phyloP scores from a whole-genome alignment of 2,888 invertebrate species.

The Polydesmus complanatus region DNA sequence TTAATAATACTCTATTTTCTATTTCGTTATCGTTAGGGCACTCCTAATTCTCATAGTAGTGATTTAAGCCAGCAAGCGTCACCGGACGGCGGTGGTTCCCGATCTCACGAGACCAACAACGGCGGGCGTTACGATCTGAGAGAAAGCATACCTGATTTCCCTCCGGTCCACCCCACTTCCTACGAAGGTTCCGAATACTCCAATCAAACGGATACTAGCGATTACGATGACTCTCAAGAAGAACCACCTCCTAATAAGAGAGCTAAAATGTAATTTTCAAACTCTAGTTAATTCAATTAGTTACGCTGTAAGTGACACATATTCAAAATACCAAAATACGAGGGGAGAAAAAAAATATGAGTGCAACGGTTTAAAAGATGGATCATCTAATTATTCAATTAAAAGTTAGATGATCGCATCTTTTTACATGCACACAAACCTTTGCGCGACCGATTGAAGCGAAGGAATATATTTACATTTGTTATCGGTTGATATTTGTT shows the following conservation, averaged over 20 bases:
- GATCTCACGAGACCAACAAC: constrained; percentile 10
- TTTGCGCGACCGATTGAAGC: background rate
- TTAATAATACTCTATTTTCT: too few species aligned
- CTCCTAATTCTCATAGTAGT: constrained; percentile 17
- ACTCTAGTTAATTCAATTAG: too few species aligned
- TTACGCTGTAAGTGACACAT: too few species aligned
- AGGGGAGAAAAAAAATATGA: background rate
- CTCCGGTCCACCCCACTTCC: constrained; percentile 22
- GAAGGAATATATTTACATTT: background rate
- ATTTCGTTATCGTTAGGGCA: constrained; percentile 4
- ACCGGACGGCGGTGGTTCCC: constrained; percentile 17
- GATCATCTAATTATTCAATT: background rate
- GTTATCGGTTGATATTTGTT: background rate
- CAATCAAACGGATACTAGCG: constrained; percentile 18
- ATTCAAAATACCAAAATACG: too few species aligned
- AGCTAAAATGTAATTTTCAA: constrained; percentile 16
- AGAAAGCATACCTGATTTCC: constrained; percentile 24
- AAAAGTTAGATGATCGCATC: background rate
- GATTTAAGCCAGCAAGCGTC: constrained; percentile 16
- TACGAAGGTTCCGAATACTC: constrained; percentile 19
- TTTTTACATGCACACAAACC: background rate
- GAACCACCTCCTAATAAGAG: constrained; percentile 15
- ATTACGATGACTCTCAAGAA: constrained; percentile 18
- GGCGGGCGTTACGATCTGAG: constrained; percentile 19
- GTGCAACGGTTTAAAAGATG: background rate